Evolutionary conservation across 2,888 invertebrate species (phyloP), one percentile per base, ranked within the genome.

Genomic region (Abscondita cerata): DNA sequence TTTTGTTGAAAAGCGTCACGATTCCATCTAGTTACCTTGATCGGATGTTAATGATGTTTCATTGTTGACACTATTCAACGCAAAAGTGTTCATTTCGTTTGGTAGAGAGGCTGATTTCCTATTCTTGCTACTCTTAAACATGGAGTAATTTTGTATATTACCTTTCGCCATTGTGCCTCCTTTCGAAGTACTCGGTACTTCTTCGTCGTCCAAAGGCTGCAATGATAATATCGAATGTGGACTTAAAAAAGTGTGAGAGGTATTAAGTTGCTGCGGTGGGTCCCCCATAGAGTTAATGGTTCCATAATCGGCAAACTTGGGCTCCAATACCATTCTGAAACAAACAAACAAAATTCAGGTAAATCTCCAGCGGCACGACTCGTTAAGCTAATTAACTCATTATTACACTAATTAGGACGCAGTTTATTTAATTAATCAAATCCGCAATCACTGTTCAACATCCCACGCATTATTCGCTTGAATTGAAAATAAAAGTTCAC

Each of bases 271-370:
- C 54, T 56, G 59, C 64, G 72, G 73, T 69, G 76, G 74, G 69
- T 75, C 74, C 67, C 78, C 79, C 68, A 75, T 73, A 67, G 83
- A 79, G 77, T 83, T 83, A 76, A 86, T 85, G 77, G 85, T 86
- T 77, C 86, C 86, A 84, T 86, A 86, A 80, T 86, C 86, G 74
- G 84, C 83, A 72, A 83, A 83, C 78, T 86, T 86, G 72, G 85
- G 84, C 80, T 86, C 86, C 81, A 86, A 83, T 81, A 86, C 86
- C 86, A 86, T 86, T 83, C 86, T 86, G 80, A 1, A 78, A 80
- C 11, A 73, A 78, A 70, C 60, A 70, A 59, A 70, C n/a, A n/a
- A n/a, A n/a, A n/a, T n/a, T n/a, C n/a, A n/a, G n/a, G n/a, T 6
- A 25, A 25, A 25, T 6, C 25, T 25, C 2, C 25, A 25, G 25